Evolutionary conservation across 1,140 invertebrate species (phyloP).

Genomic region (Pseudobourletiella spinata): DNA sequence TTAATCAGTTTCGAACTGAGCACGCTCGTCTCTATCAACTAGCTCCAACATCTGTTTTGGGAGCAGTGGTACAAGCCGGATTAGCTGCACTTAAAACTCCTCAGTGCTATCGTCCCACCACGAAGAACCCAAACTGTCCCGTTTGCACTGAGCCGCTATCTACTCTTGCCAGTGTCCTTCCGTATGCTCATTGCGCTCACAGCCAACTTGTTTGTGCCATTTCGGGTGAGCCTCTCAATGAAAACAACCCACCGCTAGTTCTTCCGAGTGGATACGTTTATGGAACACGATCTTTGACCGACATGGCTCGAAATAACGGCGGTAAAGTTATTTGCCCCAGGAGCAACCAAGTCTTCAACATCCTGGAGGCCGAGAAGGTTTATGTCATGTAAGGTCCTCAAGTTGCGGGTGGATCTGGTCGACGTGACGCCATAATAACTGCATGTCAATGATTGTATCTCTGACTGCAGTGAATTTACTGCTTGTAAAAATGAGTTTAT

Average conservation of each 20-base stretch:
- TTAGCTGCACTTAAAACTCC: conserved; percentile 92
- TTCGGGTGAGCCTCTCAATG: conserved; percentile 85
- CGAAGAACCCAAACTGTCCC: conserved; percentile 78
- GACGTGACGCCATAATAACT: too few species aligned
- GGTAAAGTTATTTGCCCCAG: conserved; percentile 83
- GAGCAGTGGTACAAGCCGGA: conserved; percentile 81
- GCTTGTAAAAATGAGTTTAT: too few species aligned
- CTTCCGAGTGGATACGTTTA: conserved; percentile 96
- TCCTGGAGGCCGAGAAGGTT: conserved; percentile 87
- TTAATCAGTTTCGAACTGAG: conserved; percentile 84
- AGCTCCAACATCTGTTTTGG: conserved; percentile 80
- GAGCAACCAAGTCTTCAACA: conserved; percentile 77
- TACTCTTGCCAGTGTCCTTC: conserved; percentile 71
- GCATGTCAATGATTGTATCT: too few species aligned
- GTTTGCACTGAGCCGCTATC: conserved; percentile 85
- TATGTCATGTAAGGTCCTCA: conserved; percentile 96
- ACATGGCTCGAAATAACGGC: conserved; percentile 80
- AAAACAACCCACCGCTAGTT: conserved; percentile 96
- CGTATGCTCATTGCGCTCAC: conserved; percentile 93
- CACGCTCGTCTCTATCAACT: conserved; percentile 91
- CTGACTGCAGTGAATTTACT: too few species aligned
- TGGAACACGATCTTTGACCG: conserved; percentile 74
- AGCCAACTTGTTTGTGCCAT: conserved; percentile 86
- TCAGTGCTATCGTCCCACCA: conserved; percentile 42
- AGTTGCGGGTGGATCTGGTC: too few species aligned